Conservation (phyloP, 2,797 vertebrate genomes). For the Octomys mimax region DNA sequence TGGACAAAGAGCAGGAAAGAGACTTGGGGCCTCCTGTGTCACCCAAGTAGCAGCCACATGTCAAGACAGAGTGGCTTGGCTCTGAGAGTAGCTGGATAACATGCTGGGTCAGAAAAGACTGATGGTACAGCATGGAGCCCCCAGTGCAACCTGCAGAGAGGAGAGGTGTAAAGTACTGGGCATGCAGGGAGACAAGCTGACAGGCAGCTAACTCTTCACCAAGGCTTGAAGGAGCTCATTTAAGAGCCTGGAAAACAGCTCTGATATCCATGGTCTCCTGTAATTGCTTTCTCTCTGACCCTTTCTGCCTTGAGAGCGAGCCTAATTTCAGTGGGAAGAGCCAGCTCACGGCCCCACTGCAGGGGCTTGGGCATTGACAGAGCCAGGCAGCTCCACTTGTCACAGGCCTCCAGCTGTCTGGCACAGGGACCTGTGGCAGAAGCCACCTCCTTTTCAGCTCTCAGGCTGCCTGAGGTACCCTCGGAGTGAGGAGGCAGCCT, state of each 20-base stretch:
- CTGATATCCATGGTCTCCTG: background rate
- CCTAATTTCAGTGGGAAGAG: accelerated
- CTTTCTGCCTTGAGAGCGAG: accelerated
- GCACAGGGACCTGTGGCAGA: background rate
- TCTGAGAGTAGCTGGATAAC: background rate
- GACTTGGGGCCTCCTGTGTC: background rate
- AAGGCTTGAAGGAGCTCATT: background rate
- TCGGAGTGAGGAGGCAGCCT: background rate
- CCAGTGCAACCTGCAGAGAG: too few species aligned
- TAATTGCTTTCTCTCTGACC: background rate
- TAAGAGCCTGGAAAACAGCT: background rate
- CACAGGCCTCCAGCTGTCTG: background rate
- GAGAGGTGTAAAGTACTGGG: background rate
- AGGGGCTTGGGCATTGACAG: background rate
- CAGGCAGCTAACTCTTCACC: background rate
- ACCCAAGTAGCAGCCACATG: background rate
- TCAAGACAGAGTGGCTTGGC: background rate
- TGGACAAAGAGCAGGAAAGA: background rate
- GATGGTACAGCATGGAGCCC: background rate
- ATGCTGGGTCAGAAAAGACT: too few species aligned
- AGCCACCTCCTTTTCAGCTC: background rate
- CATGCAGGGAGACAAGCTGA: background rate
- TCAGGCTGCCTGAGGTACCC: background rate
- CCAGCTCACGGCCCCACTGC: accelerated
- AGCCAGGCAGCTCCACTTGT: accelerated